These are phyloP conservation scores for Scaptomyza cyrtandrae DNA, from an alignment of 2,888 invertebrate species.

Conservation along the genomic window DNA sequence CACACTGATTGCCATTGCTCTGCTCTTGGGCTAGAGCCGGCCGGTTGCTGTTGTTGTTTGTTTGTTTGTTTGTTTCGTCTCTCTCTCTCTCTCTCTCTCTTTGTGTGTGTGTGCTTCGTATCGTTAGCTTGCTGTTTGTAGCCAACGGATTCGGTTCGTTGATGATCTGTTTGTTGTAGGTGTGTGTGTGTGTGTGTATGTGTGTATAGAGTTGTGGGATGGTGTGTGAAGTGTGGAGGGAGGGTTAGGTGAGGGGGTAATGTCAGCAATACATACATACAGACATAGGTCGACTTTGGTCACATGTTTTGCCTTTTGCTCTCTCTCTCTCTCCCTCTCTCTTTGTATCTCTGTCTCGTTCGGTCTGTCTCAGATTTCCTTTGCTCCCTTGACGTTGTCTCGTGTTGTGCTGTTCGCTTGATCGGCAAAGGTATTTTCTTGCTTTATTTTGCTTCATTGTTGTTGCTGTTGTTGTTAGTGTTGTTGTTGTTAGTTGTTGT, in stretches of 20 bases:
- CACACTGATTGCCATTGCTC: not conserved
- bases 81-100: not conserved
- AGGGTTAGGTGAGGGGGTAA: slow-evolving; percentile 31
- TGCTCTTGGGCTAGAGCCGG: slow-evolving; percentile 2
- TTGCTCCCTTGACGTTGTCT: slow-evolving; percentile 18
- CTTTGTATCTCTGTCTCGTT: slow-evolving; percentile 1
- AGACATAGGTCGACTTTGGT: slow-evolving; percentile 53
- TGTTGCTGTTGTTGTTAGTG: slow-evolving; percentile 12
- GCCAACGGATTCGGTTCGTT: slow-evolving; percentile 56
- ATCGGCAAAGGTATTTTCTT: slow-evolving; percentile 59
- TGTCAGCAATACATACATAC: slow-evolving; percentile 55
- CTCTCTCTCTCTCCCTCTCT: slow-evolving; percentile 3
- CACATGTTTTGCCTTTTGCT: slow-evolving; percentile 31
- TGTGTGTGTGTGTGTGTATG: not conserved
- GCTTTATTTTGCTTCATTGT: slow-evolving; percentile 38
- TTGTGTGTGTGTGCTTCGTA: slow-evolving; percentile 38
- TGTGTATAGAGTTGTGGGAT: not conserved
- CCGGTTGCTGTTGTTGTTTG: slow-evolving; percentile 1
- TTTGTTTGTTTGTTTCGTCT: not conserved
- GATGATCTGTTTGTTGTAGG: slow-evolving; percentile 43
- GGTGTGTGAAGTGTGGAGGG: not conserved
- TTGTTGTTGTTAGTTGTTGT: slow-evolving; percentile 16
- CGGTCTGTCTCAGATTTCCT: slow-evolving; percentile 3
- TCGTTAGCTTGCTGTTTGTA: slow-evolving; percentile 31
- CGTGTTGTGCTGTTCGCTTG: slow-evolving; percentile 30